These are phyloP conservation scores for Manis crassicaudata DNA, from an alignment of 2,797 vertebrate genomes.

Conservation along the genomic window DNA sequence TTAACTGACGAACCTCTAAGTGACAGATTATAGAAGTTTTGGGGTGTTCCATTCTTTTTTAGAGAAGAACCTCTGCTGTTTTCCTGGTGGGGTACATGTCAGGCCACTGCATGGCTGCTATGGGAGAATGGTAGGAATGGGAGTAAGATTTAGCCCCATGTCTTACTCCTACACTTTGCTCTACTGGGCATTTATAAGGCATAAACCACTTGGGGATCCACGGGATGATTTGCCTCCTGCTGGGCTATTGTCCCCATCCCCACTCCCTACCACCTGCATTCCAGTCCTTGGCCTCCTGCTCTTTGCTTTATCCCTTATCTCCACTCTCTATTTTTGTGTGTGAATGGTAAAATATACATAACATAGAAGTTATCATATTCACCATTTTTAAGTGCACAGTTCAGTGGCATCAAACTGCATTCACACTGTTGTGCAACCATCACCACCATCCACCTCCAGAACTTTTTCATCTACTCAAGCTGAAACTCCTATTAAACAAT, in stretches of 20 bases:
- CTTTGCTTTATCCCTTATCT: background rate
- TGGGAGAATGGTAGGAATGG: background rate
- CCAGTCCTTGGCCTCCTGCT: background rate
- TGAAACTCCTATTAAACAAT: background rate
- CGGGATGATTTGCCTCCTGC: background rate
- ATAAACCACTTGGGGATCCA: background rate
- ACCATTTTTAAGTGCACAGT: background rate
- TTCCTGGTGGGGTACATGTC: background rate
- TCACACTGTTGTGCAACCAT: background rate
- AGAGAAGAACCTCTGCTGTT: background rate
- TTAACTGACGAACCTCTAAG: background rate
- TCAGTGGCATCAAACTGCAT: background rate
- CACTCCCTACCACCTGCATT: background rate
- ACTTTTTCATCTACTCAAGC: background rate
- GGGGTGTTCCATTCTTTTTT: background rate
- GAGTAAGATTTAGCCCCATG: background rate
- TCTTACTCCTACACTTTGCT: background rate
- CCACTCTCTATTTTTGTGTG: background rate
- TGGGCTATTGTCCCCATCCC: background rate
- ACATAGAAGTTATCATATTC: background rate
- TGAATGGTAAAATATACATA: background rate
- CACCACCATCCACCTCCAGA: background rate
- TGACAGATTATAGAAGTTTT: background rate
- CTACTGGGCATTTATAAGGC: background rate
- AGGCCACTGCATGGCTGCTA: background rate